A percentile compares a stretch with the other conserved stretches of the same genome.
Evolutionary conservation across 2,888 invertebrate species (phyloP).

Genomic region (Heliconius cydno): DNA sequence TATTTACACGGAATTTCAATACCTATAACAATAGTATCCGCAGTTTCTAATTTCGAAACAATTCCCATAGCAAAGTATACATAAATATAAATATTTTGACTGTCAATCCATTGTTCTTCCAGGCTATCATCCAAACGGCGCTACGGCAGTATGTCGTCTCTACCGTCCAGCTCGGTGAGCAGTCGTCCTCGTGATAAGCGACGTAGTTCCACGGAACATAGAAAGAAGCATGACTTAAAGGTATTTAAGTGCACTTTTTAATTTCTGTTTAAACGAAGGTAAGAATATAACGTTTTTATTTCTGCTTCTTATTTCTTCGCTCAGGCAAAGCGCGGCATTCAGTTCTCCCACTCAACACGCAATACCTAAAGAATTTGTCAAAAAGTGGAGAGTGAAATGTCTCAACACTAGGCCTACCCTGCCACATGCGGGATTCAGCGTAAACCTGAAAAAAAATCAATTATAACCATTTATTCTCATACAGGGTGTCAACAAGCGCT

Average conservation of each 20-base stretch:
- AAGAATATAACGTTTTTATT: too few relatives aligned
- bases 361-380: too few relatives aligned
- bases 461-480: too few relatives aligned
- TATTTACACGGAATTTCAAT: not conserved
- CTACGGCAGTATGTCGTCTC: constrained; percentile 92
- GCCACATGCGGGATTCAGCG: too few relatives aligned
- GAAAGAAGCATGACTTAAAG: constrained; percentile 89
- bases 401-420: too few relatives aligned
- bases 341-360: too few relatives aligned
- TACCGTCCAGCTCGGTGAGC: constrained; percentile 92
- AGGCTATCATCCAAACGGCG: constrained; percentile 82
- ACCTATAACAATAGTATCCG: not conserved
- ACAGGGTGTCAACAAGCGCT: constrained; percentile 92
- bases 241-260: constrained; percentile 51
- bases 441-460: too few relatives aligned
- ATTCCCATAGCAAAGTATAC: not conserved
- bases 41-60: not conserved
- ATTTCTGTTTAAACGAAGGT: too few relatives aligned
- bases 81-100: not conserved
- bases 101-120: constrained; percentile 27
- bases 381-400: too few relatives aligned
- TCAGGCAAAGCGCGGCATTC: too few relatives aligned
- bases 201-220: constrained; percentile 85
- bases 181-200: constrained; percentile 90
- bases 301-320: too few relatives aligned